A percentile compares a stretch with the other conserved stretches of the same genome.
Evolutionary conservation across 37 sponge, comb jelly and placozoan species (phyloP).

Genomic region (Agelas oroides): DNA sequence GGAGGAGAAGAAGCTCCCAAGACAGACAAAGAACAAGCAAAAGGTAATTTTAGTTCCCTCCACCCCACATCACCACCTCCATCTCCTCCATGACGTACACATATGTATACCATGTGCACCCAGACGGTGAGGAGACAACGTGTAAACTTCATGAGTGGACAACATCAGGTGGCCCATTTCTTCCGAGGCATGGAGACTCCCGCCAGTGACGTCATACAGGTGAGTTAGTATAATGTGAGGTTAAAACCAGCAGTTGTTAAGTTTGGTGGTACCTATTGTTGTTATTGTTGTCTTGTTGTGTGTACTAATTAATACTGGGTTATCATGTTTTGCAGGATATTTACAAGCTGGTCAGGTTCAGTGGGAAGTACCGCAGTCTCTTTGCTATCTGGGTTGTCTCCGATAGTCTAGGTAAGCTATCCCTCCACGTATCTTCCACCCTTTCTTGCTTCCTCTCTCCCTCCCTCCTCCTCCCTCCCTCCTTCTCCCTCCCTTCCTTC

Average conservation of each 20-base stretch:
- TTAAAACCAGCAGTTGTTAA: too few species aligned
- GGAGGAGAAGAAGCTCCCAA: too few species aligned
- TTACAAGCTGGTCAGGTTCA: constrained; percentile 24
- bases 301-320: background rate
- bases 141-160: constrained; percentile 49
- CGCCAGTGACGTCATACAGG: constrained; percentile 40
- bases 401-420: constrained; percentile 55
- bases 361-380: constrained; percentile 10
- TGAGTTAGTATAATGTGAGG: background rate
- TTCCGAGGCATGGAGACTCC: constrained; percentile 49
- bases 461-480: background rate
- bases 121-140: constrained; percentile 47
- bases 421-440: too few species aligned
- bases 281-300: background rate
- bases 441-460: too few species aligned
- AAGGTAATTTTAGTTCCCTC: too few species aligned
- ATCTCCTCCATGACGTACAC: too few species aligned
- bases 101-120: too few species aligned
- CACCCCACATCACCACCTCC: too few species aligned
- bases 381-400: constrained; percentile 75
- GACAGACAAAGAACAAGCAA: background rate
- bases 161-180: constrained; percentile 61
- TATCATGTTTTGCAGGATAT: constrained; percentile 42
- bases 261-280: background rate
- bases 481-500: too few species aligned